These are phyloP conservation scores for Hepsetus odoe DNA, from an alignment of 2,113 vertebrate genomes.

Conservation along the genomic window DNA sequence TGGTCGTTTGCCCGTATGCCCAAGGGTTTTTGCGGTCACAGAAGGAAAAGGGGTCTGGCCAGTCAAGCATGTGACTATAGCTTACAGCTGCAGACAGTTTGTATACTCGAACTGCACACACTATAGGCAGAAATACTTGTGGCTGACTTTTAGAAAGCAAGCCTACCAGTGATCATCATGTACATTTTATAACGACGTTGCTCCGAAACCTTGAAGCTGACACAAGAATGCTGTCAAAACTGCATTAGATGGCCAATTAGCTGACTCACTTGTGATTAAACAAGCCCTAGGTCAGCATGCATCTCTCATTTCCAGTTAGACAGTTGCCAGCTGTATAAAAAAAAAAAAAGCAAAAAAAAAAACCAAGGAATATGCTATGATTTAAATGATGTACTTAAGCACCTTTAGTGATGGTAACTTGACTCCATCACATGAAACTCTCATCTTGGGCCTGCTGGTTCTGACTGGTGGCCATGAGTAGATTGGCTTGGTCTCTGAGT, in stretches of 20 bases:
- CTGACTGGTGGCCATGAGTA: constrained; percentile 38
- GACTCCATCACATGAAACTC: constrained; percentile 45
- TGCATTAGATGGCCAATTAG: neutral
- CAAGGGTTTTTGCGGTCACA: constrained; percentile 57
- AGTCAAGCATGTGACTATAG: constrained; percentile 23
- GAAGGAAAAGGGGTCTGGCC: constrained; percentile 9
- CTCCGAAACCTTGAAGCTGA: constrained; percentile 3
- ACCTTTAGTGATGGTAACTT: constrained; percentile 60
- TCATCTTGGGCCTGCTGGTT: constrained; percentile 49
- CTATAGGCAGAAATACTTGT: constrained; percentile 1
- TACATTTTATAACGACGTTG: neutral
- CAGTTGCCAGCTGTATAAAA: neutral
- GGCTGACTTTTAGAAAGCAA: neutral
- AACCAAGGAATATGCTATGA: constrained; percentile 6
- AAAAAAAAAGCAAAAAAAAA: too few relatives aligned
- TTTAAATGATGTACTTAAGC: constrained; percentile 58
- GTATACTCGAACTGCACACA: neutral
- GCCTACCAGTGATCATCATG: neutral
- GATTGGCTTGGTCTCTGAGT: constrained; percentile 52
- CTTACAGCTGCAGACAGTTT: constrained; percentile 27
- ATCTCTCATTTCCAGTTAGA: constrained; percentile 8
- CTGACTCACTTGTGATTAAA: neutral
- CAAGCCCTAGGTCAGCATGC: neutral
- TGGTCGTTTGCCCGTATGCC: constrained; percentile 59
- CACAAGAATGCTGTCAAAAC: constrained; percentile 6